phyloP scores from a whole-genome alignment of 2,888 invertebrate species.

The Cistogaster globosa region DNA sequence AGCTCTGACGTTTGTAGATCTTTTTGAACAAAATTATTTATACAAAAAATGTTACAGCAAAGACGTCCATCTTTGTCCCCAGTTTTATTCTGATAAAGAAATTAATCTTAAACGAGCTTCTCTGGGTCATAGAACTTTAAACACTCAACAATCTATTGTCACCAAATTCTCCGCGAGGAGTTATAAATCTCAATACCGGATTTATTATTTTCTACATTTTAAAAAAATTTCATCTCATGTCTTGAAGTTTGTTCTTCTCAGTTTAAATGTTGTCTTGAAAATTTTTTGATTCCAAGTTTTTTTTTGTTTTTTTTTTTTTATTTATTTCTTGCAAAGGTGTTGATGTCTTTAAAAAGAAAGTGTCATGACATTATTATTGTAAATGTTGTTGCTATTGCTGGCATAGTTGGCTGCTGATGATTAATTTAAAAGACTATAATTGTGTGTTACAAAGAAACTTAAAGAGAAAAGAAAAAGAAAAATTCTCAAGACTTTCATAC shows the following conservation, averaged over 20 bases:
- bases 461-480: not conserved
- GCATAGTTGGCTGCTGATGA: constrained; percentile 31
- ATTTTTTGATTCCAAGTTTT: constrained; percentile 24
- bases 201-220: too few relatives aligned
- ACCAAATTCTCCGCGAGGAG: too few relatives aligned
- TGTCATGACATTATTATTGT: constrained; percentile 56
- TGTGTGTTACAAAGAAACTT: constrained; percentile 53
- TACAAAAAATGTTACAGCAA: too few relatives aligned
- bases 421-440: constrained; percentile 68
- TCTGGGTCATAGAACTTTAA: too few relatives aligned
- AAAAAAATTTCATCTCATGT: not conserved
- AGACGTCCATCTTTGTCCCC: too few relatives aligned
- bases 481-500: constrained; percentile 39
- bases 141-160: too few relatives aligned
- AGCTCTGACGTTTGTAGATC: too few relatives aligned
- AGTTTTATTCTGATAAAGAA: too few relatives aligned
- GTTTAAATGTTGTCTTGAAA: not conserved
- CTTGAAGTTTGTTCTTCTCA: constrained; percentile 36
- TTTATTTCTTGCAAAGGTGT: constrained; percentile 56
- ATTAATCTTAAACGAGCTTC: too few relatives aligned
- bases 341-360: constrained; percentile 68
- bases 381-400: constrained; percentile 33
- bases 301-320: not conserved
- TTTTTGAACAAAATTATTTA: too few relatives aligned
- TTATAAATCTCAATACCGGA: too few relatives aligned